Percentiles rank a stretch among this genome's conserved stretches.
phyloP scores from a whole-genome alignment of 2,797 vertebrate species.

The Poliocrania exsul region DNA sequence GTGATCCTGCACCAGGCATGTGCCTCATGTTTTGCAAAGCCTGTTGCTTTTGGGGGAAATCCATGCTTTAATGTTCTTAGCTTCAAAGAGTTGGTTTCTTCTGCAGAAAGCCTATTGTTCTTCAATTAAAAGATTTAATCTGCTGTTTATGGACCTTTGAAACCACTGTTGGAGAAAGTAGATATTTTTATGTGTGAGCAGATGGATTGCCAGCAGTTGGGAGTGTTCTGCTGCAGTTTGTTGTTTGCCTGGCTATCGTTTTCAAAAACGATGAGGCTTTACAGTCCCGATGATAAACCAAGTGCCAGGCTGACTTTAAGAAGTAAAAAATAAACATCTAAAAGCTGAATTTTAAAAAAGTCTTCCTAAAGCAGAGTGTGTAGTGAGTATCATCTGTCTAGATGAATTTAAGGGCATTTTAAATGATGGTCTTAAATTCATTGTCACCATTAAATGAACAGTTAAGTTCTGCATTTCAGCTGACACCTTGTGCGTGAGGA shows the following conservation, averaged over 20 bases:
- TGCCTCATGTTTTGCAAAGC: constrained; percentile 26
- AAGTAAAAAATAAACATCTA: background rate
- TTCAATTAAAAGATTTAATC: constrained; percentile 54
- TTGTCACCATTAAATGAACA: background rate
- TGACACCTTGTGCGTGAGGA: fast-evolving
- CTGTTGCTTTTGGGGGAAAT: constrained; percentile 53
- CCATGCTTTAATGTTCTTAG: constrained; percentile 36
- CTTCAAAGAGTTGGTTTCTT: constrained; percentile 54
- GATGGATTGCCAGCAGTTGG: constrained; percentile 30
- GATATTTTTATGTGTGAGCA: constrained; percentile 46
- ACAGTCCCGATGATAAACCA: constrained; percentile 8
- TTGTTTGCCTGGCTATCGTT: constrained; percentile 21
- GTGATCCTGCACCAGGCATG: background rate
- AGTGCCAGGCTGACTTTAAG: constrained; percentile 5
- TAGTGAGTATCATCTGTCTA: background rate
- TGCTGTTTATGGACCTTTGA: constrained; percentile 52
- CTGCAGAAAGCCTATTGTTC: constrained; percentile 43
- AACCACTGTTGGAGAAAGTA: constrained; percentile 34
- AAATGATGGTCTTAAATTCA: background rate
- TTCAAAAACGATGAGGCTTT: constrained; percentile 21
- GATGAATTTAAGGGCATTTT: background rate
- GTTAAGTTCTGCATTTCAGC: background rate
- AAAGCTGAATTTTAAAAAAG: background rate
- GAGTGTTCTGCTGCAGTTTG: background rate
- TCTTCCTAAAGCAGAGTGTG: background rate